Base-by-base conservation (phyloP, 2,888 invertebrate genomes). In the Aphodius granarius region DNA sequence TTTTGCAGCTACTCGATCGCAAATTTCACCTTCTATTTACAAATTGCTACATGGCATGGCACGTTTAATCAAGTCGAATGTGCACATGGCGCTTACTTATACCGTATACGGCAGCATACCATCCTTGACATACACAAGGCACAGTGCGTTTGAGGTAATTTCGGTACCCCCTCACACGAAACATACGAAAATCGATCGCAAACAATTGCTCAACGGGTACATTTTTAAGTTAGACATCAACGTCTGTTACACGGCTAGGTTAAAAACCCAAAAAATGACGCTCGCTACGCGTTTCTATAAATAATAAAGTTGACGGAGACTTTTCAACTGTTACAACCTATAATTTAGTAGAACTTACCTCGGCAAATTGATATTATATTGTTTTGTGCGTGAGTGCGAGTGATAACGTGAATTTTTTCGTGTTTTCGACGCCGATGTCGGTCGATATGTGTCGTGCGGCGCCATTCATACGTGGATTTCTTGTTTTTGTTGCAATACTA, bases 401-500 rank as follows among this genome's bases (percentile, higher is more conserved):
- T 43, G 43, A 43, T 43, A 43, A 43, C 9, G 43, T 23, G 43
- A 64, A 65, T 15, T n/a, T 23, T 73, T 21, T 6, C 73, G 19
- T 5, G 66, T 43, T 23, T 62, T 16, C 64, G 9, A 17, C 9
- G 66, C 16, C 19, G 23, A 43, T n/a, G n/a, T 16, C 70, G 64
- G 20, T 21, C n/a, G 21, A 20, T 21, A 63, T 70, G 22, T 43
- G 13, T 6, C 9, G 15, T 18, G 9, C 17, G 17, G 18, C 63
- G 15, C 9, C 63, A 63, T 63, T 72, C 63, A 20, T 19, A 19
- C 21, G 63, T 19, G 9, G 5, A 15, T 19, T 17, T 19, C 66
- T 73, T 73, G 66, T 74, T 76, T 72, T 77, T 75, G 22, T 72
- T 64, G 66, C 70, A 74, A 71, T 72, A 71, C 71, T 66, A 73